Evolutionary conservation across 2,888 invertebrate genomes (phyloP).

Genomic region (Meteorus colon): DNA sequence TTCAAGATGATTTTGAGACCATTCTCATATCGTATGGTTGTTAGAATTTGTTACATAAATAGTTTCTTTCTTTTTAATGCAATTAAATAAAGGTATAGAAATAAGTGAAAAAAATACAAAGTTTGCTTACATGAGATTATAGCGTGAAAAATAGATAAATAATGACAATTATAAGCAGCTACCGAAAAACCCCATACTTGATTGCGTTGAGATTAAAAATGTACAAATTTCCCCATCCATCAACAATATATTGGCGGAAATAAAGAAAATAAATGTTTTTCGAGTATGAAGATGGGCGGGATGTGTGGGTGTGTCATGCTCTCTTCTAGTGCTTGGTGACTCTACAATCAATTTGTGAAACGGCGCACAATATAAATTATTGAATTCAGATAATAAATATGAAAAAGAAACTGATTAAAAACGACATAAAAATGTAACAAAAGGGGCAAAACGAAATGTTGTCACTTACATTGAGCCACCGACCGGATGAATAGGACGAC

Average conservation of each 20-base stretch:
- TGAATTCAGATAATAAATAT: conserved; percentile 1
- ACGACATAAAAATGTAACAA: conserved; percentile 65
- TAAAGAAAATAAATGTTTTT: background rate
- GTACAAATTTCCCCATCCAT: background rate
- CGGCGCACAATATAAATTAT: background rate
- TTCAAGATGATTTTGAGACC: background rate
- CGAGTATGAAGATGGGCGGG: background rate
- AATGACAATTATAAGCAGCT: background rate
- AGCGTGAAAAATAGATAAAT: background rate
- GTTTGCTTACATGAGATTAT: background rate
- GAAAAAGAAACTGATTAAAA: conserved; percentile 62
- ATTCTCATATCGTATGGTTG: background rate
- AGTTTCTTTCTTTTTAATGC: background rate
- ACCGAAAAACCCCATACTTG: background rate
- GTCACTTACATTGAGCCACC: conserved; percentile 73
- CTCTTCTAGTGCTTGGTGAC: conserved; percentile 11
- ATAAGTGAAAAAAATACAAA: background rate
- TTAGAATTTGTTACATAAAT: background rate
- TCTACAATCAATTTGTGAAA: conserved; percentile 17
- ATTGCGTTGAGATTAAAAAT: background rate
- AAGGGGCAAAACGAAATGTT: conserved; percentile 66
- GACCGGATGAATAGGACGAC: conserved; percentile 69
- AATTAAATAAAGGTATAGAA: background rate
- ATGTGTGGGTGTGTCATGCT: conserved; percentile 2
- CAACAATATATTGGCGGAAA: background rate